phyloP scores from a whole-genome alignment of 2,797 vertebrate species.

The Nannoperca obscura region DNA sequence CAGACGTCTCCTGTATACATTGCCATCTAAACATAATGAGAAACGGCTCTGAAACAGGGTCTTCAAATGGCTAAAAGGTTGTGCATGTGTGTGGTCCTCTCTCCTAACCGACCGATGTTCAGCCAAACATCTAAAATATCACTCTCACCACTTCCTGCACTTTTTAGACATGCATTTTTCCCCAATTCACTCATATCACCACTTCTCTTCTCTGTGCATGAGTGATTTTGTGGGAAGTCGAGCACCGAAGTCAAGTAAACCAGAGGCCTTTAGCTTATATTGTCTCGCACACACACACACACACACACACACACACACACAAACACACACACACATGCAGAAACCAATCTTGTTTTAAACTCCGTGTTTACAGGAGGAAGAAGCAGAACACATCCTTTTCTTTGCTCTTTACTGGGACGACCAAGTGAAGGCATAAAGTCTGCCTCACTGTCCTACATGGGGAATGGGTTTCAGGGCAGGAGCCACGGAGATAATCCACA shows the following conservation, averaged over 20 bases:
- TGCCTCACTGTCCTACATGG: slow-evolving; percentile 1
- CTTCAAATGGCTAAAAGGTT: slow-evolving; percentile 53
- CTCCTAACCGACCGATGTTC: slow-evolving; percentile 60
- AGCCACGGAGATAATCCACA: not conserved
- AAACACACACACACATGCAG: slow-evolving; percentile 18
- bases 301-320: slow-evolving; percentile 1
- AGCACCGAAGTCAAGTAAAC: slow-evolving; percentile 34
- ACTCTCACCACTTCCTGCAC: slow-evolving; percentile 64
- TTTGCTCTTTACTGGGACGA: slow-evolving; percentile 36
- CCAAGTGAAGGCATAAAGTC: slow-evolving; percentile 25
- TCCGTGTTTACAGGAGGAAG: slow-evolving; percentile 36
- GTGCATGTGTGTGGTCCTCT: slow-evolving; percentile 69
- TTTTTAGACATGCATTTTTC: slow-evolving; percentile 18
- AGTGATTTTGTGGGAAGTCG: slow-evolving; percentile 36
- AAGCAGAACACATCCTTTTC: slow-evolving; percentile 23
- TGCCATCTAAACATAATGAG: slow-evolving; percentile 68
- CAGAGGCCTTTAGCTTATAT: slow-evolving; percentile 23
- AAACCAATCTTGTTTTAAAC: slow-evolving; percentile 6
- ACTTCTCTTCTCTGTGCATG: slow-evolving; percentile 18
- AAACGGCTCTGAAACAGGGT: slow-evolving; percentile 54
- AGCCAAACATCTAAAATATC: slow-evolving; percentile 72
- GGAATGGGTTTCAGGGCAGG: slow-evolving; percentile 19
- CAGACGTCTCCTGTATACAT: slow-evolving; percentile 70
- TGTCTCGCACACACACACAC: slow-evolving; percentile 11
- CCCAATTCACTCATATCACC: slow-evolving; percentile 22